Percentiles rank a stretch among this genome's conserved stretches.
Conservation (phyloP, 2,888 invertebrate species). For the Argynnis bischoffii region DNA sequence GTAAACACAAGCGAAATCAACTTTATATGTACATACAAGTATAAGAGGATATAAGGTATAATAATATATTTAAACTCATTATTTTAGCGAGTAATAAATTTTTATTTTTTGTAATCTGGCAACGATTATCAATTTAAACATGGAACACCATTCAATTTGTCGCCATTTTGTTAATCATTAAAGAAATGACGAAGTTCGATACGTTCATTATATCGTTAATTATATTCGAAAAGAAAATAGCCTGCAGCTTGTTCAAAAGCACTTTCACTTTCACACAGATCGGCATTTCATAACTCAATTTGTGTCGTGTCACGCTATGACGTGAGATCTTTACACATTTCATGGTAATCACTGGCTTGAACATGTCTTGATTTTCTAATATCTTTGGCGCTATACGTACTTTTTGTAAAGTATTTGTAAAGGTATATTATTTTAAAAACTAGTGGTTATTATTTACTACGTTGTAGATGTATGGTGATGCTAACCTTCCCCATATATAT, state of each 20-base stretch:
- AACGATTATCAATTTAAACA: no score
- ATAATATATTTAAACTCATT: neutral
- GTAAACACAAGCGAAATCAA: neutral
- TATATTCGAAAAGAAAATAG: conserved; percentile 28
- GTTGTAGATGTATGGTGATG: no score
- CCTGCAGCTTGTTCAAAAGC: conserved; percentile 33
- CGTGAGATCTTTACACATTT: conserved; percentile 35
- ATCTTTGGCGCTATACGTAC: conserved; percentile 1
- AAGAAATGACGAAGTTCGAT: conserved; percentile 3
- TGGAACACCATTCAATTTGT: no score
- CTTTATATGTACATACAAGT: no score
- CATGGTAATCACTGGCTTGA: conserved; percentile 22
- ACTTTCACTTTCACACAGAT: conserved; percentile 68
- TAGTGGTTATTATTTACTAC: no score
- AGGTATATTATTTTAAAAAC: neutral
- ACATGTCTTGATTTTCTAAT: conserved; percentile 1
- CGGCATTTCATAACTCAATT: conserved; percentile 52
- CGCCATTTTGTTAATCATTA: conserved; percentile 1
- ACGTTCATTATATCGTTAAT: conserved; percentile 16
- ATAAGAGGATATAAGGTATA: neutral
- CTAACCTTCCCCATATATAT: no score
- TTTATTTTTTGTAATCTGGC: no score
- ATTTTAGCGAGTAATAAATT: no score
- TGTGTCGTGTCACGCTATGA: conserved; percentile 45
- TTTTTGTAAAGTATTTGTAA: neutral